phyloP scores from a whole-genome alignment of 2,113 vertebrate species.

The Gallinago paraguaiae region DNA sequence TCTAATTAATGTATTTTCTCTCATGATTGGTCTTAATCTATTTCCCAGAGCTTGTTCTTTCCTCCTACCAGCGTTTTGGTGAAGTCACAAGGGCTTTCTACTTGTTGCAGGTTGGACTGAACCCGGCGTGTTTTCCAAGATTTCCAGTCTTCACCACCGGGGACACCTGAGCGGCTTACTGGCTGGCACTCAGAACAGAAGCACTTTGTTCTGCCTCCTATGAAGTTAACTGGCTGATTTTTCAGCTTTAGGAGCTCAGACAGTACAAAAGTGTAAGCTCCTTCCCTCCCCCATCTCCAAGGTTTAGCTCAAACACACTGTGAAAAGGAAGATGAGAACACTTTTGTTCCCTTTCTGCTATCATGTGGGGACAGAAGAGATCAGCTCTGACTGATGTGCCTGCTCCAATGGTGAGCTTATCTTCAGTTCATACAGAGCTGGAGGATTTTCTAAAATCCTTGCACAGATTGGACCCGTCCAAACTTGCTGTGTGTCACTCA shows the following conservation, averaged over 20 bases:
- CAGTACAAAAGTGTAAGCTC: not conserved
- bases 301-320: not conserved
- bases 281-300: not conserved
- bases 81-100: not conserved
- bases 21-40: not conserved
- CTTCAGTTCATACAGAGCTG: not conserved
- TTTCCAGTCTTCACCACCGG: not conserved
- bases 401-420: not conserved
- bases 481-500: not conserved
- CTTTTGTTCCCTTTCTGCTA: not conserved
- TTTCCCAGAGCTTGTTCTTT: not conserved
- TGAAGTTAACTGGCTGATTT: not conserved
- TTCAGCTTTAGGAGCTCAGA: not conserved
- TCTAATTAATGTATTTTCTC: not conserved
- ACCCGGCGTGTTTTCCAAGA: rapidly evolving
- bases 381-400: not conserved
- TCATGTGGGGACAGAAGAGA: not conserved
- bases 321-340: not conserved
- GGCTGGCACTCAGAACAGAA: not conserved
- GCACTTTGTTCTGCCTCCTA: not conserved
- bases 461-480: rapidly evolving
- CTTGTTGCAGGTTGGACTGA: not conserved
- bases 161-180: not conserved
- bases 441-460: not conserved
- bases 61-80: not conserved